These are phyloP conservation scores for Mohoua ochrocephala DNA, from an alignment of 2,113 vertebrate genomes.

Conservation along the genomic window DNA sequence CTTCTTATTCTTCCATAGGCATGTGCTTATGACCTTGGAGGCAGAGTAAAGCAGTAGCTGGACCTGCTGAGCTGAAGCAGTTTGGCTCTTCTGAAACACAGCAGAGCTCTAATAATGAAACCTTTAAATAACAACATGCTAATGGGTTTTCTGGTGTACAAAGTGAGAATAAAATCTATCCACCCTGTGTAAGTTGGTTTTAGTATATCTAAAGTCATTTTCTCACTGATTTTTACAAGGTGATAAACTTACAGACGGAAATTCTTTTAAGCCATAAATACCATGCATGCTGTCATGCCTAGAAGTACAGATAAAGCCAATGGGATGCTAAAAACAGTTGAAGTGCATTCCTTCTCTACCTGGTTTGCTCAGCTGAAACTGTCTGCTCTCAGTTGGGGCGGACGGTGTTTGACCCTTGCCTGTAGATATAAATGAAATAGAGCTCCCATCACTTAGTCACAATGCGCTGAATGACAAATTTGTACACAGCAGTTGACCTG, in stretches of 20 bases:
- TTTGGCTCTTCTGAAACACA: not conserved
- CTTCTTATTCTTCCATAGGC: not conserved
- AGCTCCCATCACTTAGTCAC: not conserved
- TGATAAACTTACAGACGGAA: constrained; percentile 59
- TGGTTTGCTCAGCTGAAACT: constrained; percentile 36
- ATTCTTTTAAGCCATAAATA: constrained; percentile 76
- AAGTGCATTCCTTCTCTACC: constrained; percentile 64
- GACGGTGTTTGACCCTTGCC: constrained; percentile 38
- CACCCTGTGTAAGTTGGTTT: constrained; percentile 23
- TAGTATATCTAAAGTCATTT: constrained; percentile 44
- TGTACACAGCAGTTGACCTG: constrained; percentile 45
- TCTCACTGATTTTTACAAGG: constrained; percentile 64
- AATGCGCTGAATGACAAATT: constrained; percentile 50
- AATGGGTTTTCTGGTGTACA: not conserved
- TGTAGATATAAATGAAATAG: not conserved
- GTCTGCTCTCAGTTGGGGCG: not conserved
- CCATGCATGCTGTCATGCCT: constrained; percentile 48
- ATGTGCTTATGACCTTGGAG: not conserved
- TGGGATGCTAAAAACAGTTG: constrained; percentile 44
- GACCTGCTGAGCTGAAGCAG: not conserved
- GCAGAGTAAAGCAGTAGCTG: not conserved
- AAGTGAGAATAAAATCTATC: constrained; percentile 26
- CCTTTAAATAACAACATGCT: constrained; percentile 12
- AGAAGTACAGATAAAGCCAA: constrained; percentile 66
- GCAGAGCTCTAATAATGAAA: constrained; percentile 16